Conservation (phyloP, 2,888 invertebrate genomes). For the Cephus sareptanus region DNA sequence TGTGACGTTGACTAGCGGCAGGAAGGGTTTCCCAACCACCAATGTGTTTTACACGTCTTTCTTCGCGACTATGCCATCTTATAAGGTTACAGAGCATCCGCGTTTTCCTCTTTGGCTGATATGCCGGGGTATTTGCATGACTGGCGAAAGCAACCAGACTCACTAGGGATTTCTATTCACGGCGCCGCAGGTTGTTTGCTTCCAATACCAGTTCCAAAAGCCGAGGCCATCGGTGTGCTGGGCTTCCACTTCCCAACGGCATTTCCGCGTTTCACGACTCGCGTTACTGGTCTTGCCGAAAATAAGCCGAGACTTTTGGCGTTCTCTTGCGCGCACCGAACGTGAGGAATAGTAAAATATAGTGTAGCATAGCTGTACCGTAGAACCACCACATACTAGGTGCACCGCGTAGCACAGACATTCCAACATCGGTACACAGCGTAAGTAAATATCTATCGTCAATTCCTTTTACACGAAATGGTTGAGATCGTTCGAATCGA, state of each 20-base stretch:
- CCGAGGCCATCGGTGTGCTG: constrained; percentile 15
- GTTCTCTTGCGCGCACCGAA: background rate
- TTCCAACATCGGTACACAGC: background rate
- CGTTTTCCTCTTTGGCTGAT: constrained; percentile 16
- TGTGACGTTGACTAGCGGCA: constrained; percentile 6
- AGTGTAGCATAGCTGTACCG: background rate
- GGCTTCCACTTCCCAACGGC: constrained; percentile 13
- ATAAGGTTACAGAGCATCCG: constrained; percentile 10
- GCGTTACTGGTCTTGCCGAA: constrained; percentile 4
- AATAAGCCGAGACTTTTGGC: constrained; percentile 1
- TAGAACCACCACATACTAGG: background rate
- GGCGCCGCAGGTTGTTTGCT: constrained; percentile 32
- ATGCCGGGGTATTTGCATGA: constrained; percentile 37
- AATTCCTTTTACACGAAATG: background rate
- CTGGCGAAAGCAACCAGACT: constrained; percentile 38
- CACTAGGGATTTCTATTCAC: constrained; percentile 40
- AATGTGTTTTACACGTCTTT: constrained; percentile 5
- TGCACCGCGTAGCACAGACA: background rate
- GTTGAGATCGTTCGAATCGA: background rate
- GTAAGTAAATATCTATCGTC: background rate
- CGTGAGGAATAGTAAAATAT: background rate
- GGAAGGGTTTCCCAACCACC: background rate
- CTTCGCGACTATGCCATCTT: constrained; percentile 2
- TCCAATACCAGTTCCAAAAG: constrained; percentile 17
- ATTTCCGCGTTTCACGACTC: constrained; percentile 19